Evolutionary conservation across 37 sponge, comb jelly and placozoan species (phyloP).

Genomic region (Haliclona indistincta): DNA sequence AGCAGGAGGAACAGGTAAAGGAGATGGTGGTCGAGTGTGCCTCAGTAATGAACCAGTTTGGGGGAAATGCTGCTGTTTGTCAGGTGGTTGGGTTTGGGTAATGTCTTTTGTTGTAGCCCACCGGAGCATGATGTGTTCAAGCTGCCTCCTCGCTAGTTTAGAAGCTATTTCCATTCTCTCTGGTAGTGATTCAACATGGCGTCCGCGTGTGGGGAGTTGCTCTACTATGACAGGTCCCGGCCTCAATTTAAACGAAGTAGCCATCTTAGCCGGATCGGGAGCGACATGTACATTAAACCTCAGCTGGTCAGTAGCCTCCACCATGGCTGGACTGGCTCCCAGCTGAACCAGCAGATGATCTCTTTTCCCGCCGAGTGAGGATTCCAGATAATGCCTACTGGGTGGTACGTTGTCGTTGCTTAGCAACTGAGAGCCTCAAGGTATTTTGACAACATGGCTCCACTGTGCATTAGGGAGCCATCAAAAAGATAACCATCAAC

Average conservation of each 20-base stretch:
- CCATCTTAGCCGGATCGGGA: slow-evolving; percentile 16
- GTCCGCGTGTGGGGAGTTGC: slow-evolving; percentile 11
- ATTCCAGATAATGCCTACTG: slow-evolving; percentile 5
- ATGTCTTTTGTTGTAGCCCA: background rate
- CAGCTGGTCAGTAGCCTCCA: slow-evolving; percentile 40
- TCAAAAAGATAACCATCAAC: background rate
- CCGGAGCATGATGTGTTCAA: background rate
- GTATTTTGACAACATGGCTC: background rate
- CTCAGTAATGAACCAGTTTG: background rate
- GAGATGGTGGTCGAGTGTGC: background rate
- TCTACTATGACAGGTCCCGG: slow-evolving; percentile 62
- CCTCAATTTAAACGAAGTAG: slow-evolving; percentile 29
- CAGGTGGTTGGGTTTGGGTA: background rate
- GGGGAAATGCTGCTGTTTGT: background rate
- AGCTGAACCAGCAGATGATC: background rate
- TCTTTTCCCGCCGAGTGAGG: background rate
- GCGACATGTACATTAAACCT: slow-evolving; percentile 40
- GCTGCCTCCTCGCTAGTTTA: slow-evolving; percentile 54
- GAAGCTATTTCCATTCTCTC: slow-evolving; percentile 58
- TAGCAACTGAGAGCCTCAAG: background rate
- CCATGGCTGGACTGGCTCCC: slow-evolving; percentile 18
- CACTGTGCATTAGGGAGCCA: background rate
- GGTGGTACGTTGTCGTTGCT: background rate
- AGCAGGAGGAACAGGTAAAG: background rate
- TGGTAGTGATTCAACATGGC: background rate